Percentiles rank a stretch among this genome's conserved stretches.
Evolutionary conservation across 2,797 vertebrate genomes (phyloP).

Genomic region (Phoebastria nigripes): DNA sequence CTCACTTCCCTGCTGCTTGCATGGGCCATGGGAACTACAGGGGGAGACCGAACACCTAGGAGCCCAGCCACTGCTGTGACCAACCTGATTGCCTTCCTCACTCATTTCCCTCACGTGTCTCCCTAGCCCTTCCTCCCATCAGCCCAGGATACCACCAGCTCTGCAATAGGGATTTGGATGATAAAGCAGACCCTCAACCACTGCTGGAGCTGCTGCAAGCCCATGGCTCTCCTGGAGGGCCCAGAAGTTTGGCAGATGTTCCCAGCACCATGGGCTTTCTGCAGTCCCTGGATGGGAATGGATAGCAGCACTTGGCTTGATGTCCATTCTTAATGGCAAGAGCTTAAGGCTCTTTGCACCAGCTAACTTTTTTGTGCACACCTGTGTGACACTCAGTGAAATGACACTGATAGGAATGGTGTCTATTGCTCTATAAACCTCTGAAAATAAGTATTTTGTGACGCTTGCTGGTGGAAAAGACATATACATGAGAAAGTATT

Average conservation of each 20-base stretch:
- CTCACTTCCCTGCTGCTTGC: not conserved
- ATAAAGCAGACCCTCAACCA: not conserved
- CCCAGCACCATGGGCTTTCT: not conserved
- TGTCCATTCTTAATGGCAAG: not conserved
- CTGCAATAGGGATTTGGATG: not conserved
- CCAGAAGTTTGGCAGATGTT: not conserved
- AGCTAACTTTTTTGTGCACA: not conserved
- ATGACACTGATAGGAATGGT: not conserved
- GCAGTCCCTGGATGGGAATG: not conserved
- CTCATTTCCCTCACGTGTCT: not conserved
- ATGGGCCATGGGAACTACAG: not conserved
- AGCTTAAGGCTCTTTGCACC: not conserved
- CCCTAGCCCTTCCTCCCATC: not conserved
- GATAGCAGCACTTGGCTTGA: not conserved
- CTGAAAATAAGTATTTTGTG: not conserved
- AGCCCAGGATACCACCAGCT: not conserved
- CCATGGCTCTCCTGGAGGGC: not conserved
- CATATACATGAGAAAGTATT: not conserved
- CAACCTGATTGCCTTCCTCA: not conserved
- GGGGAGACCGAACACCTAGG: not conserved
- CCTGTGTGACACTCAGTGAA: not conserved
- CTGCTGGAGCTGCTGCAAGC: not conserved
- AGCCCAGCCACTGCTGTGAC: rapidly evolving
- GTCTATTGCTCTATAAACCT: not conserved
- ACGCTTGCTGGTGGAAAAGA: not conserved